Base-by-base conservation (phyloP, 2,888 invertebrate genomes). In the Dermolepida albohirtum region DNA sequence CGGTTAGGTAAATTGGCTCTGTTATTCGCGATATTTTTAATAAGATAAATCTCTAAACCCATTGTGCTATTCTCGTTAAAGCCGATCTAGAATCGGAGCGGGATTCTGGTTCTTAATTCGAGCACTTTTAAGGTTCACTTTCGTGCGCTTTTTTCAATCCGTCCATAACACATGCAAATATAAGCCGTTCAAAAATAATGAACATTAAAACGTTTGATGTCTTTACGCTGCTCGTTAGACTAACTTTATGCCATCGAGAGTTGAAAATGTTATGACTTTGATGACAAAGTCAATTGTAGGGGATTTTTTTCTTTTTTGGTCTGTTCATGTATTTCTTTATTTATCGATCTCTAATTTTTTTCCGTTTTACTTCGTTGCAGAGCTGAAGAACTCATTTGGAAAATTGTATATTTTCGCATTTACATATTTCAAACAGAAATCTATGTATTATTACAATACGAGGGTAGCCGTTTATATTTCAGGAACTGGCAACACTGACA, bases 121-220 rank as follows among this genome's bases (percentile, higher is more conserved):
- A 63, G 14, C 57, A 59, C 44, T 16, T 59, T 49, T 70, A 73
- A 69, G 73, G 74, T 29, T 69, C 49, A 71, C 65, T 72, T 59
- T 75, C 70, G 62, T 50, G 10, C 27, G 39, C 16, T 27, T 55
- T 50, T 59, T 43, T 47, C 51, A 65, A 74, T 73, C 74, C 74
- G 70, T 64, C 74, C 76, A 78, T 79, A 78, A 79, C 78, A 80
- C 78, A 79, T 80, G 79, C 77, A 77, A 80, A 80, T 78, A 71
- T 75, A 77, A 79, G 77, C 77, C 76, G 75, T 80, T 78, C 75
- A 76, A 75, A 80, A 80, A 80, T 82, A 81, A 82, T 81, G 81
- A 82, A 80, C 80, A 77, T 76, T 82, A 81, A 82, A 80, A 81
- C 81, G 80, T 76, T 82, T 82, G 81, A 82, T 79, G 81, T 81